phyloP scores from a whole-genome alignment of 2,888 invertebrate genomes.

The Agriopis leucophaearia region DNA sequence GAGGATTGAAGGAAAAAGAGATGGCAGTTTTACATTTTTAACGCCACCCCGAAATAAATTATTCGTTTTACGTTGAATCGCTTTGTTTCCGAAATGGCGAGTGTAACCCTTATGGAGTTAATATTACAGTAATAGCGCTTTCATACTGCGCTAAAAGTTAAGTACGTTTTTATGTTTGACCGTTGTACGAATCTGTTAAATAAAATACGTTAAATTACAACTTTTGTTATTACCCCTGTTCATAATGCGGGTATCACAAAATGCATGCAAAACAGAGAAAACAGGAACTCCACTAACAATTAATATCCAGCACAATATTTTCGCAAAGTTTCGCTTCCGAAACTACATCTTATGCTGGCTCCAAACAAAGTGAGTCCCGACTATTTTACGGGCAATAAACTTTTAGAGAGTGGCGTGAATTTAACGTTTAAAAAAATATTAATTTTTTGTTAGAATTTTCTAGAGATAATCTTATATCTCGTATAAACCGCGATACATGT shows the following conservation, averaged over 20 bases:
- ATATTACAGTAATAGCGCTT: constrained; percentile 55
- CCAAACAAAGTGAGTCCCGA: constrained; percentile 72
- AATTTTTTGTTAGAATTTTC: constrained; percentile 54
- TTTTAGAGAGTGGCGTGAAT: constrained; percentile 58
- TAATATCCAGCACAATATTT: constrained; percentile 78
- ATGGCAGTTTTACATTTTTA: constrained; percentile 66
- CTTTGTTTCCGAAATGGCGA: constrained; percentile 52
- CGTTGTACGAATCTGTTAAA: constrained; percentile 49
- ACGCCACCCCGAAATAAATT: constrained; percentile 59
- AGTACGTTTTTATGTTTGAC: constrained; percentile 52
- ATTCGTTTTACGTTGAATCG: constrained; percentile 52
- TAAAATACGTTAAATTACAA: constrained; percentile 56
- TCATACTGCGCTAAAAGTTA: constrained; percentile 52
- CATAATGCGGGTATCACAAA: constrained; percentile 52
- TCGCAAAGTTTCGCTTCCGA: constrained; percentile 73
- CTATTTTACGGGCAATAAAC: constrained; percentile 76
- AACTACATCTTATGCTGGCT: constrained; percentile 67
- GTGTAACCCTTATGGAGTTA: constrained; percentile 55
- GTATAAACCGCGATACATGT: constrained; percentile 21
- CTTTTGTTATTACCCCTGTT: constrained; percentile 50
- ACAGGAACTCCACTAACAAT: constrained; percentile 66
- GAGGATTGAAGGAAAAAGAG: constrained; percentile 64
- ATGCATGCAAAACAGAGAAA: constrained; percentile 60
- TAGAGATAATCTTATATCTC: constrained; percentile 38
- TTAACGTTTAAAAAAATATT: constrained; percentile 60